Conservation (phyloP, 2,888 invertebrate genomes). For the Heliconius sara region DNA sequence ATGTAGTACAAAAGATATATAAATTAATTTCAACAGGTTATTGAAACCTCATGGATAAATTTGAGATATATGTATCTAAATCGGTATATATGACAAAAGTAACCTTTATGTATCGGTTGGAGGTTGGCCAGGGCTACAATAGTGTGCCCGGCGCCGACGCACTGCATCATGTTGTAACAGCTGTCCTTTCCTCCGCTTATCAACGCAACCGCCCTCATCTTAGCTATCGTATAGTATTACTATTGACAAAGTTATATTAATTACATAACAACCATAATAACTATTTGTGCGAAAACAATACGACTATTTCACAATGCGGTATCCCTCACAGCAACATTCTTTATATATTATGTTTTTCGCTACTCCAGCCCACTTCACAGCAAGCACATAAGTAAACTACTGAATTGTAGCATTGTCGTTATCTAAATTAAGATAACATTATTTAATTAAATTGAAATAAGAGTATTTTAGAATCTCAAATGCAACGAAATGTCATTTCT, state of each 20-base stretch:
- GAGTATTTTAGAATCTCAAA: slow-evolving; percentile 54
- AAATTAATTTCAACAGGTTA: background rate
- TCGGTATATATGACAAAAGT: slow-evolving; percentile 52
- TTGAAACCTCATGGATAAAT: slow-evolving; percentile 3
- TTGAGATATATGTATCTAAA: slow-evolving; percentile 36
- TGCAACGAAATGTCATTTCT: slow-evolving; percentile 39
- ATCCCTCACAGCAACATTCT: slow-evolving; percentile 63
- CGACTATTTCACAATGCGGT: slow-evolving; percentile 67
- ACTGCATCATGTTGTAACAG: slow-evolving; percentile 99
- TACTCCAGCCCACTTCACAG: slow-evolving; percentile 37
- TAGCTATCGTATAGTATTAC: slow-evolving; percentile 65
- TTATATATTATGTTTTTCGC: slow-evolving; percentile 27
- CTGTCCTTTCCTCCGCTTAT: slow-evolving; percentile 99
- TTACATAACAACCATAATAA: slow-evolving; percentile 77
- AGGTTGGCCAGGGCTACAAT: slow-evolving; percentile 98
- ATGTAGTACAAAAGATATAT: background rate
- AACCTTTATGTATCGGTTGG: slow-evolving; percentile 92
- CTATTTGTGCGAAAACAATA: slow-evolving; percentile 67
- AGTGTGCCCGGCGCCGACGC: slow-evolving; percentile 96
- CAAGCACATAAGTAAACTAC: slow-evolving; percentile 39
- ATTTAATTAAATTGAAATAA: slow-evolving; percentile 62
- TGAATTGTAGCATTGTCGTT: slow-evolving; percentile 44
- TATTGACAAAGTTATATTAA: slow-evolving; percentile 62
- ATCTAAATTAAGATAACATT: slow-evolving; percentile 73
- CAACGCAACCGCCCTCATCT: slow-evolving; percentile 94